Base-by-base conservation (phyloP, 2,797 vertebrate species). In the Acestrorhynchus altus region DNA sequence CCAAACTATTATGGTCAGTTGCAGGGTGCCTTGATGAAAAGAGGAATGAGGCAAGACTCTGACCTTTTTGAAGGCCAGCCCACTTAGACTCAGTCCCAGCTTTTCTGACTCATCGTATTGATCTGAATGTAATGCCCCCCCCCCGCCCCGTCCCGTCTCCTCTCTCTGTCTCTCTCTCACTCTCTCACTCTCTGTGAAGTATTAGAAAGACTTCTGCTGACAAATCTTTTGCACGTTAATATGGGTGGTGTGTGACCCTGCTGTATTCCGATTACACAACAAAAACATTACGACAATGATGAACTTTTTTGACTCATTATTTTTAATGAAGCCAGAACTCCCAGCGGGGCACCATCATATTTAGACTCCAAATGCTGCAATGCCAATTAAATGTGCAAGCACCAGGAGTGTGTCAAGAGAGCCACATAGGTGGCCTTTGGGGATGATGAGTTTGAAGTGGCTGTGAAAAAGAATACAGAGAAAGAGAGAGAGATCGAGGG, bases 371-470 rank as follows among this genome's bases (percentile, higher is more conserved):
- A 82, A 66, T 31, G 44, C 65, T 60, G n/a, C 52, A 72, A 31
- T 56, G 69, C 70, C 78, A 85, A 86, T 86, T 83, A 85, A 81
- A 84, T 54, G 73, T 72, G 74, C 63, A 80, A 80, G 77, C 77
- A 67, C 24, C 16, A 26, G 10, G 78, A 79, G 59, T 75, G 67
- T 63, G 74, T 77, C 49, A 60, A 52, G 64, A 78, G 64, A 81
- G 80, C 77, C 61, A 67, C 44, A 35, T 57, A n/a, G 15, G 8
- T 71, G 78, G 65, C 76, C 76, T 81, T 60, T 31, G 24, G 59
- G 59, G 66, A 68, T 47, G n/a, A 13, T 24, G 54, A 64, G 39
- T 20, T 52, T 74, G 6, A 47, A 54, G 71, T 71, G 72, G 63
- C 40, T 59, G 39, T 73, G 24, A 10, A 65, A 47, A 46, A 15